Evolutionary conservation across 2,797 vertebrate species (phyloP), one percentile per base, ranked within the genome.

Genomic region (Sebastes oblongus): DNA sequence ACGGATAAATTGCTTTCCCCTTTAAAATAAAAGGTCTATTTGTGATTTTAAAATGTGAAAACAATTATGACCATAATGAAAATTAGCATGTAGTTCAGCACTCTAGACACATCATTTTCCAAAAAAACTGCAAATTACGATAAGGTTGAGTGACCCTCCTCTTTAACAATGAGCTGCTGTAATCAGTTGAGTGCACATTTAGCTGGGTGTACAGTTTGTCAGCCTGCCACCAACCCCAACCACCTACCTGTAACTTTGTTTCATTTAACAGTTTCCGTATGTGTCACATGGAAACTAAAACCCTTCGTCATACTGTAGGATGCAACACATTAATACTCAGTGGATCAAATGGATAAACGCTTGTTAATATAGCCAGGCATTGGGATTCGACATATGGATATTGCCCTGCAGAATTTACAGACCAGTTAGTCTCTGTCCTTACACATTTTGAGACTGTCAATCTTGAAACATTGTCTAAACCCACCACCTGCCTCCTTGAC

Each of bases 41-140:
- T 64, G 25, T 46, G 18, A n/a, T 82, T 76, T 73, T 10, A 4
- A 77, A 81, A 84, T 82, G 69, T 67, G 55, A 81, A 84, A 86
- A 73, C 81, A 75, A 75, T 82, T 77, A 66, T 22, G 54, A 70
- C 34, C 12, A 62, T 68, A 77, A 50, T 70, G 22, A 52, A 71
- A 77, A 71, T 16, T 5, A 27, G 11, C 27, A 68, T 80, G 20
- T 16, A 70, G 25, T 62, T 25, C 39, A 62, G 22, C 6, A 39
- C 60, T 36, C 32, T 5, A 39, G 42, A 13, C 76, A 73, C 73
- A 39, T 67, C 56, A 72, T 82, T 83, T 85, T 66, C 27, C 8
- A 1, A 71, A 27, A 27, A 79, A 68, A 50, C 2, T 52, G 6
- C 30, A 32, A 52, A 72, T 61, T 54, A 56, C 2, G 14, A 8